phyloP scores from a whole-genome alignment of 2,113 vertebrate species.

The Cottus gobio region DNA sequence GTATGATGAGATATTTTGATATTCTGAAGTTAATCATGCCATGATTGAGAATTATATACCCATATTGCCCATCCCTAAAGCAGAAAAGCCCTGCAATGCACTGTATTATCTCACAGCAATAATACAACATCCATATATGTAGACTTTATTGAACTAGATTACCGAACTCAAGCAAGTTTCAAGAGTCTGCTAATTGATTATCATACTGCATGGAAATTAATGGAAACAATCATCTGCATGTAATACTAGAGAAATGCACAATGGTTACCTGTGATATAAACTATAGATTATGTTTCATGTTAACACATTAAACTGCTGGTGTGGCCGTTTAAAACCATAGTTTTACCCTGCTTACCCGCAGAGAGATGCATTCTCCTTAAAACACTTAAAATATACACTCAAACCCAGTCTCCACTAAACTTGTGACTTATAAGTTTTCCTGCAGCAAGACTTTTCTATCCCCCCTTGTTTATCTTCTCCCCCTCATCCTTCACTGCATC shows the following conservation, averaged over 20 bases:
- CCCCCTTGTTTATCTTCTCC: constrained; percentile 35
- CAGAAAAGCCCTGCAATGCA: too few relatives aligned
- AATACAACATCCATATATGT: too few relatives aligned
- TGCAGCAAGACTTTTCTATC: constrained; percentile 20
- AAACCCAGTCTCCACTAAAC: constrained; percentile 15
- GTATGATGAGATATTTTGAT: neutral
- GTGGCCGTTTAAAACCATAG: neutral
- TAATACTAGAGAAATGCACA: neutral
- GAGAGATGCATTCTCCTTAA: neutral
- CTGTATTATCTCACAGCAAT: neutral
- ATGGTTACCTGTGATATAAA: neutral
- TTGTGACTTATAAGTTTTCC: constrained; percentile 34
- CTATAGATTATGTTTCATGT: neutral
- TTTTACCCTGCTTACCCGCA: neutral
- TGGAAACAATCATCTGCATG: neutral
- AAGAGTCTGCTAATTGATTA: neutral
- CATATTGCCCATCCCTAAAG: neutral
- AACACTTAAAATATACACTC: neutral
- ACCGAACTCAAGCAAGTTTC: neutral
- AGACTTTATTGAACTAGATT: too few relatives aligned
- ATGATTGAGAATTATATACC: neutral
- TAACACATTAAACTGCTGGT: neutral
- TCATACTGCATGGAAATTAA: neutral
- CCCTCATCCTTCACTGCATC: constrained; percentile 24
- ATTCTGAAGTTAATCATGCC: neutral